A percentile compares a stretch with the other conserved stretches of the same genome.
These are phyloP conservation scores for Melanchra persicariae DNA, from an alignment of 2,888 invertebrate genomes.

Conservation along the genomic window DNA sequence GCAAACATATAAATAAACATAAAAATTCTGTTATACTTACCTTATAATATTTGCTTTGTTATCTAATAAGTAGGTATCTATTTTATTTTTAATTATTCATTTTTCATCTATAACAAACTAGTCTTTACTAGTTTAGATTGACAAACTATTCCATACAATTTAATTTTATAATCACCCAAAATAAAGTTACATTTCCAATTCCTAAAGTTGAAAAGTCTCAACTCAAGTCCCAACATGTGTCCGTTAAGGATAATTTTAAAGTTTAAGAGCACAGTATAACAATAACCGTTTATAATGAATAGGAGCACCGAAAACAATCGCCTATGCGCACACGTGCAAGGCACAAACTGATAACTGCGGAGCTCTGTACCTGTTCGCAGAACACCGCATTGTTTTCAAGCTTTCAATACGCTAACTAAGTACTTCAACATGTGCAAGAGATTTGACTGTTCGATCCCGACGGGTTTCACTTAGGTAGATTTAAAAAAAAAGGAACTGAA, in stretches of 20 bases:
- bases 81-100: neutral
- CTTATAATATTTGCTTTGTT: neutral
- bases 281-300: conserved; percentile 51
- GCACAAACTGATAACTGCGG: conserved; percentile 76
- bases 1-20: neutral
- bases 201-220: neutral
- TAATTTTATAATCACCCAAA: neutral
- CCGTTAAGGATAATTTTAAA: conserved; percentile 16
- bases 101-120: too few species aligned
- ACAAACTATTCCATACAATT: neutral
- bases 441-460: conserved; percentile 53
- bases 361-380: conserved; percentile 78
- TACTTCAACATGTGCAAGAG: conserved; percentile 82
- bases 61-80: neutral
- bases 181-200: neutral
- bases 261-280: conserved; percentile 38
- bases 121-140: too few species aligned
- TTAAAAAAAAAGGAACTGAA: conserved; percentile 1
- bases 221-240: conserved; percentile 53
- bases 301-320: conserved; percentile 70
- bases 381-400: conserved; percentile 76
- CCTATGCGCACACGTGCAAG: conserved; percentile 84
- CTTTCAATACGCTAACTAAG: conserved; percentile 71
- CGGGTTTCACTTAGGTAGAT: conserved; percentile 4
- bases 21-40: neutral